A percentile compares a stretch with the other conserved stretches of the same genome.
Conservation (phyloP, 2,888 invertebrate species). For the Sceliomorpha sp. region DNA sequence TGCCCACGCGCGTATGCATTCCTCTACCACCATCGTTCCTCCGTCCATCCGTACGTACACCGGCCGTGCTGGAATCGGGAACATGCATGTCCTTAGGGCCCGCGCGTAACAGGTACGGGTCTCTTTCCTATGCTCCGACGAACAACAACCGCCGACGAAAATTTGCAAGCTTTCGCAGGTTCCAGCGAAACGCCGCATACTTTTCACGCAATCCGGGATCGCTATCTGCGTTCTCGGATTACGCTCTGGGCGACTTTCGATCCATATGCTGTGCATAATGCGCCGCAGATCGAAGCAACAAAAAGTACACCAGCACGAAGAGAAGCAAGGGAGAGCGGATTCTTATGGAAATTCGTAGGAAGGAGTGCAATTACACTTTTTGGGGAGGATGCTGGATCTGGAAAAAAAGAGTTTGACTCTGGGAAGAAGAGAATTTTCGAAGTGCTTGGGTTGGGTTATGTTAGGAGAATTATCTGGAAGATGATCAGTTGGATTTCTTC, state of each 20-base stretch:
- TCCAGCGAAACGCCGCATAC: slow-evolving; percentile 49
- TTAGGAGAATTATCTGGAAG: no score
- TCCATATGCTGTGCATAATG: slow-evolving; percentile 56
- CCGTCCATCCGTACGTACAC: slow-evolving; percentile 30
- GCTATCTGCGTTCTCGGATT: slow-evolving; percentile 50
- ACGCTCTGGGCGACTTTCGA: slow-evolving; percentile 48
- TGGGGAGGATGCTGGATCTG: no score
- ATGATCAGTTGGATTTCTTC: no score
- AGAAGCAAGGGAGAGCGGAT: slow-evolving; percentile 42
- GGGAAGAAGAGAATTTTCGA: no score
- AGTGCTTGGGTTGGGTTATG: no score
- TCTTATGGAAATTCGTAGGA: slow-evolving; percentile 54
- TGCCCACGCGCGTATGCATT: slow-evolving; percentile 51
- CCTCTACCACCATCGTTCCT: slow-evolving; percentile 18
- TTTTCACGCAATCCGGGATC: slow-evolving; percentile 54
- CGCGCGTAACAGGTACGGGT: slow-evolving; percentile 2
- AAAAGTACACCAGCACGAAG: slow-evolving; percentile 42
- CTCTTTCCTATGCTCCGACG: neutral
- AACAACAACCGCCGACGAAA: slow-evolving; percentile 14
- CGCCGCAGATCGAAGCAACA: slow-evolving; percentile 20
- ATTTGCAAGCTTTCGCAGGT: slow-evolving; percentile 53
- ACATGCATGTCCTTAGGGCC: slow-evolving; percentile 7
- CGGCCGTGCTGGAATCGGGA: slow-evolving; percentile 38
- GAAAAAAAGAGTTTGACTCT: no score
- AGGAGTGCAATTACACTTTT: slow-evolving; percentile 32